Conservation (phyloP, 1,140 invertebrate species). For the Heterodera schachtii region DNA sequence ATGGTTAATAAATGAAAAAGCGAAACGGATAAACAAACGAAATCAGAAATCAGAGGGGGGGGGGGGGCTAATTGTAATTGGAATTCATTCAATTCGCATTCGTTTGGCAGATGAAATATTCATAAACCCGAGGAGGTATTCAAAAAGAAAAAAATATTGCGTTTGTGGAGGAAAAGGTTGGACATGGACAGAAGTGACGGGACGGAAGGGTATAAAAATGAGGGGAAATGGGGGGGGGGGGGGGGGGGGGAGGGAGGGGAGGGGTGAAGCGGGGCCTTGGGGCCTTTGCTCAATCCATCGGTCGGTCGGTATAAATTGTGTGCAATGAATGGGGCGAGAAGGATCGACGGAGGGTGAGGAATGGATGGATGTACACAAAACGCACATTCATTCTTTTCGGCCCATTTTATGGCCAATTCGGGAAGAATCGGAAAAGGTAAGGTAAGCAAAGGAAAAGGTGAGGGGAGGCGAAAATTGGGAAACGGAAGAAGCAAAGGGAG, state of each 20-base stretch:
- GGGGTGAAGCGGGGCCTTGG: neutral
- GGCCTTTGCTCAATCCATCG: too few species aligned
- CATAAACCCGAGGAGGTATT: too few species aligned
- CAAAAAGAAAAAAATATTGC: neutral
- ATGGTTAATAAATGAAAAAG: too few species aligned
- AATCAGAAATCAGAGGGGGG: too few species aligned
- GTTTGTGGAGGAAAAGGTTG: neutral
- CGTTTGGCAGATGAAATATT: too few species aligned
- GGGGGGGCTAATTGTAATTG: too few species aligned
- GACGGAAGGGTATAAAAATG: neutral
- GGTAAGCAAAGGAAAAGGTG: neutral
- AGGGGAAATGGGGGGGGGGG: neutral
- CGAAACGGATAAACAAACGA: too few species aligned
- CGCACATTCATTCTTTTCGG: slow-evolving; percentile 25
- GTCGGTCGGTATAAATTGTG: neutral
- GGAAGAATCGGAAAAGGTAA: slow-evolving; percentile 49
- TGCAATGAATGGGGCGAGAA: neutral
- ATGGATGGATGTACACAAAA: slow-evolving; percentile 7
- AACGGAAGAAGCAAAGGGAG: neutral
- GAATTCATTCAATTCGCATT: too few species aligned
- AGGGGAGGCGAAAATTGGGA: neutral
- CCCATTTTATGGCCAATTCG: slow-evolving; percentile 4
- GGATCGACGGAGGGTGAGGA: too few species aligned
- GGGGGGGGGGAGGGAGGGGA: too few species aligned
- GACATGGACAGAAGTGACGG: too few species aligned